Percentiles rank a stretch among this genome's conserved stretches.
These are phyloP conservation scores for Ptychochromis oligacanthus DNA, from an alignment of 2,113 vertebrate species.

Conservation along the genomic window DNA sequence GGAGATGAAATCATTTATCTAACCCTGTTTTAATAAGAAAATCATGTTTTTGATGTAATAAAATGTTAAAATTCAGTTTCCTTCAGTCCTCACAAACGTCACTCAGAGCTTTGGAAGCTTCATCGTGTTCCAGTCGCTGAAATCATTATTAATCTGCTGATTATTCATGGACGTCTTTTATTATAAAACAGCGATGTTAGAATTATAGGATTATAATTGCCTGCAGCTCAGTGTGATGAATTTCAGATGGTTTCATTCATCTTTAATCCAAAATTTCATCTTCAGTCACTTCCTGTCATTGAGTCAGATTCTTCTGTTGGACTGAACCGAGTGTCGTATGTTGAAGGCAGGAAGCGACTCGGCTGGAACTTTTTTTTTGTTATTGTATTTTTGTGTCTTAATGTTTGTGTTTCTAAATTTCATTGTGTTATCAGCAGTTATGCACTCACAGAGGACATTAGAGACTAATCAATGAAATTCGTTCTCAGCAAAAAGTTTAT, in stretches of 20 bases:
- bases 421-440: no score
- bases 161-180: neutral
- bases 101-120: neutral
- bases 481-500: no score
- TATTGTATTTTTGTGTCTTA: no score
- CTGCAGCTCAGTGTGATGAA: no score
- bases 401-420: no score
- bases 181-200: no score
- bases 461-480: no score
- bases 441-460: no score
- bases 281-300: no score
- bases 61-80: neutral
- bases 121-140: neutral
- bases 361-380: neutral
- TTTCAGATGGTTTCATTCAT: no score
- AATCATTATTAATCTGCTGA: neutral
- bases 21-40: neutral
- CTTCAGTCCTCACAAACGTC: neutral
- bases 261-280: neutral
- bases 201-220: no score
- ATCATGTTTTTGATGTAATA: neutral
- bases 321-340: accelerated
- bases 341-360: no score
- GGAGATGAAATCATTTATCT: neutral
- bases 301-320: neutral